These are phyloP conservation scores for Syngnathus scovelli DNA, from an alignment of 2,113 vertebrate species.

Conservation along the genomic window DNA sequence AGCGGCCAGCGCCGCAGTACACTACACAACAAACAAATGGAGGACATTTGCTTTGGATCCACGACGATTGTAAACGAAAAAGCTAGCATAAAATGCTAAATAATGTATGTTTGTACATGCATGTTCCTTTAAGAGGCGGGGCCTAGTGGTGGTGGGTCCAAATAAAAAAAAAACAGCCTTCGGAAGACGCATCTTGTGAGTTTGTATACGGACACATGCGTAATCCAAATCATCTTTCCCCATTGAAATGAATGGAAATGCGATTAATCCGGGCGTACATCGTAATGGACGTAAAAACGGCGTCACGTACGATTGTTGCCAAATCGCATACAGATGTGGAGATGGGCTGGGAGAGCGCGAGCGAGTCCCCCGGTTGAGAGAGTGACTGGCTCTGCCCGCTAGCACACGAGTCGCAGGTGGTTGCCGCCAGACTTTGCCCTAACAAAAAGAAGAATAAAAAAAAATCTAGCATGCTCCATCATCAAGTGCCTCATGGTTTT, in stretches of 20 bases:
- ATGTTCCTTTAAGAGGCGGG: too few species aligned
- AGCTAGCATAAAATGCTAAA: too few species aligned
- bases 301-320: background rate
- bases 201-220: too few species aligned
- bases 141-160: too few species aligned
- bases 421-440: constrained; percentile 64
- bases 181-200: too few species aligned
- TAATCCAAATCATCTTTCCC: background rate
- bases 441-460: constrained; percentile 16
- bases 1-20: constrained; percentile 44
- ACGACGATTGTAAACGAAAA: too few species aligned
- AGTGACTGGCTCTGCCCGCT: constrained; percentile 69
- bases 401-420: constrained; percentile 67
- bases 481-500: background rate
- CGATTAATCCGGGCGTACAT: background rate
- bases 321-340: constrained; percentile 66
- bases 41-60: too few species aligned
- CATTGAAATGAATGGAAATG: background rate
- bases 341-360: constrained; percentile 61
- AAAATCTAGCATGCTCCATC: background rate
- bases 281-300: background rate
- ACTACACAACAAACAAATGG: constrained; percentile 50
- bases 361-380: constrained; percentile 64
- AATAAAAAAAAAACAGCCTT: too few species aligned
- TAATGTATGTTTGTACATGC: too few species aligned